Evolutionary conservation across 2,113 vertebrate species (phyloP).

Genomic region (Sebastes fasciatus): DNA sequence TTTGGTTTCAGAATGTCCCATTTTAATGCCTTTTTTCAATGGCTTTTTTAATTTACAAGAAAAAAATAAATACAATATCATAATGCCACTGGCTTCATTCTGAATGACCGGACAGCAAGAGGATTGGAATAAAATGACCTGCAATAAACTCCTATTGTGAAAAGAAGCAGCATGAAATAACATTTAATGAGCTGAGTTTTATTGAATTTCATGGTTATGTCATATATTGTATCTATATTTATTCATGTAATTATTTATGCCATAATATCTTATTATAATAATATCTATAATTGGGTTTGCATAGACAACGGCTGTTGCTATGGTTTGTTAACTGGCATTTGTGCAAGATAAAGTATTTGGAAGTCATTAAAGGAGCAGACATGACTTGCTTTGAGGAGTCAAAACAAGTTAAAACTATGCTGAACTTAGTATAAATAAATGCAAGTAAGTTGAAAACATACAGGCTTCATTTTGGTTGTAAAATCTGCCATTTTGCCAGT

Average conservation of each 20-base stretch:
- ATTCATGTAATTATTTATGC: no score
- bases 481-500: conserved; percentile 1
- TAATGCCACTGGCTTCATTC: background rate
- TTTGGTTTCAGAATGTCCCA: background rate
- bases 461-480: background rate
- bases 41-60: background rate
- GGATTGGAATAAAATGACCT: background rate
- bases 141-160: background rate
- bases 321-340: background rate
- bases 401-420: background rate
- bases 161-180: background rate
- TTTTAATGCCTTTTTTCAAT: background rate
- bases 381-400: no score
- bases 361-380: background rate
- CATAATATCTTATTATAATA: no score
- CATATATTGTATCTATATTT: no score
- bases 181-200: no score
- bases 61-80: background rate
- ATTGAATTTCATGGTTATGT: background rate
- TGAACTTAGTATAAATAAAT: background rate
- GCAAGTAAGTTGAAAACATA: background rate
- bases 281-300: background rate
- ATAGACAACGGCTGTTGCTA: background rate
- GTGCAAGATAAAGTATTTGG: background rate
- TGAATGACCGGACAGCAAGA: no score